Percentiles rank a stretch among this genome's conserved stretches.
Evolutionary conservation across 92 coral and sea anemone species (phyloP).

Genomic region (Epizoanthus rinbou): DNA sequence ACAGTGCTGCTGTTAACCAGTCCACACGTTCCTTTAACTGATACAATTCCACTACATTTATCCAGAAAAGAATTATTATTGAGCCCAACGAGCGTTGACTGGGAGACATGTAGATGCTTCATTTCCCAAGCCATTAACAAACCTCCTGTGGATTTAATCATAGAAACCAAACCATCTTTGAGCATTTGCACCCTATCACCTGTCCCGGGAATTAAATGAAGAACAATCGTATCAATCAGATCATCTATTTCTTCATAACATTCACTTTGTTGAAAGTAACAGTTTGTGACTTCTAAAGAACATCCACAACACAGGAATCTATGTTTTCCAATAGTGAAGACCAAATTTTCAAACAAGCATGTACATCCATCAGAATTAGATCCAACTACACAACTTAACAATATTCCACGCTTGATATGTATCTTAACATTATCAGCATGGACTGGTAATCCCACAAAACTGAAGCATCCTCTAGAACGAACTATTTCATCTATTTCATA

Average conservation of each 20-base stretch:
- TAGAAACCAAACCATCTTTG: too few relatives aligned
- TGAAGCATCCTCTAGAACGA: background rate
- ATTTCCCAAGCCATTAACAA: background rate
- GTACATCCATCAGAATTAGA: background rate
- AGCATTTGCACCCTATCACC: background rate
- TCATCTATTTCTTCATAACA: too few relatives aligned
- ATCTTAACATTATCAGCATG: background rate
- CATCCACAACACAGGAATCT: background rate
- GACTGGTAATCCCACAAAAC: conserved; percentile 11
- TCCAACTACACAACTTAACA: background rate
- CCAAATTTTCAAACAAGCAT: conserved; percentile 3
- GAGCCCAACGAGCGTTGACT: background rate
- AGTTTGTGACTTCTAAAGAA: background rate
- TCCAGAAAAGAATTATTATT: too few relatives aligned
- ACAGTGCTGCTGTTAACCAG: background rate
- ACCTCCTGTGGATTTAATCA: background rate
- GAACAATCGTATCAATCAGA: background rate
- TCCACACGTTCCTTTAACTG: background rate
- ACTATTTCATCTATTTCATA: conserved; percentile 6
- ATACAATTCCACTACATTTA: background rate
- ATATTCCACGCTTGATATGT: background rate
- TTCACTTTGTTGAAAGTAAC: background rate
- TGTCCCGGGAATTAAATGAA: background rate
- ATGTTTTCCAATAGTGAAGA: background rate
- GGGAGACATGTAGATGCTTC: background rate